A percentile compares a stretch with the other conserved stretches of the same genome.
Conservation (phyloP, 2,888 invertebrate species). For the Diarsia brunnea region DNA sequence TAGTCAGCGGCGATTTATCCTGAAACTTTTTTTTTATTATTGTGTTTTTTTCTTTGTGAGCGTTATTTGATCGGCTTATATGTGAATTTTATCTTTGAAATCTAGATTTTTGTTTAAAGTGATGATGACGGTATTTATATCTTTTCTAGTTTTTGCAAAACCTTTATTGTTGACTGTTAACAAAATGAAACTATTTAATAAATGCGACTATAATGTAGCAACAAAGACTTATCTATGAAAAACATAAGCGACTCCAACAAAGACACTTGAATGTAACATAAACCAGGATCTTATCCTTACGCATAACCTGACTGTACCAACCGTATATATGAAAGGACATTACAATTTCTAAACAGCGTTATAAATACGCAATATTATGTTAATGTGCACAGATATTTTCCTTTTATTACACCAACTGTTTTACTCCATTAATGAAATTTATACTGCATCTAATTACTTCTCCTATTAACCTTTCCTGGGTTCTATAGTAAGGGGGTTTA, state of each 20-base stretch:
- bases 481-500: constrained; percentile 54
- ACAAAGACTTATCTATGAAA: not conserved
- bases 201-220: not conserved
- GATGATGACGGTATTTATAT: no score
- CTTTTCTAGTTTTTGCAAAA: no score
- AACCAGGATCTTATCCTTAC: constrained; percentile 21
- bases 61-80: constrained; percentile 14
- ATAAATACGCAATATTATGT: constrained; percentile 67
- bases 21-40: constrained; percentile 46
- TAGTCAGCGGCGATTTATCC: not conserved
- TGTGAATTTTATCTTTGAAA: constrained; percentile 23
- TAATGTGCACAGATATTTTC: constrained; percentile 70
- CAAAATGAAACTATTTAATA: not conserved
- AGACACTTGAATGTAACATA: constrained; percentile 41
- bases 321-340: constrained; percentile 57
- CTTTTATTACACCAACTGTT: constrained; percentile 80
- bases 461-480: constrained; percentile 42
- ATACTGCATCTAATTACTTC: constrained; percentile 78
- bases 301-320: constrained; percentile 21
- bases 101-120: not conserved
- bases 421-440: constrained; percentile 77
- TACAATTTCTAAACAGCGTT: constrained; percentile 60
- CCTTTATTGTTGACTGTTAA: no score
- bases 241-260: constrained; percentile 15
- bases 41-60: constrained; percentile 9